Percentiles rank a stretch among this genome's conserved stretches.
phyloP scores from a whole-genome alignment of 37 sponge, comb jelly and placozoan species.

The Agelas oroides region DNA sequence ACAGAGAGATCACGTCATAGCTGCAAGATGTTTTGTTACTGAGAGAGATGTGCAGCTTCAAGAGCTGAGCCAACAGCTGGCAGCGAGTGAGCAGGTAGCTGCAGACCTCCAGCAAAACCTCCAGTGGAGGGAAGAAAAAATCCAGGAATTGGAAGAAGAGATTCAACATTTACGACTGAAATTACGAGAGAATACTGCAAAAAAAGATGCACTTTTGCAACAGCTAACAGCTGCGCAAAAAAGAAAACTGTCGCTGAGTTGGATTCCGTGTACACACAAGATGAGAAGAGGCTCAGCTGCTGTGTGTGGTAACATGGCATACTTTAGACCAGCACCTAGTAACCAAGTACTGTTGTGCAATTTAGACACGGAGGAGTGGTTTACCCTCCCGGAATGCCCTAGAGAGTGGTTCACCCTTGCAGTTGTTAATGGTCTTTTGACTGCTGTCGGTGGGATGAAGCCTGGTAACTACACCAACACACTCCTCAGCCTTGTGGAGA shows the following conservation, averaged over 20 bases:
- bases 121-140: no score
- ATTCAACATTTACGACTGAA: no score
- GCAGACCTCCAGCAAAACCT: no score
- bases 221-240: no score
- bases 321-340: not conserved
- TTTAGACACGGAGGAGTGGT: constrained; percentile 2
- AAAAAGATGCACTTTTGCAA: no score
- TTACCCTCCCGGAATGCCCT: constrained; percentile 6
- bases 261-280: not conserved
- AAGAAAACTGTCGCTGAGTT: not conserved
- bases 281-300: not conserved
- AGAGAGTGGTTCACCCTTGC: not conserved
- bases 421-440: not conserved
- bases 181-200: no score
- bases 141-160: no score
- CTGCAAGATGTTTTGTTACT: no score
- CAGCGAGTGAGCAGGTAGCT: no score
- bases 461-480: not conserved
- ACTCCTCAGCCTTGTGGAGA: constrained; percentile 2
- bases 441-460: constrained; percentile 14
- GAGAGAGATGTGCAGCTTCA: no score
- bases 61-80: no score
- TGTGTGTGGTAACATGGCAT: not conserved
- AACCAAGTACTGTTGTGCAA: constrained; percentile 1
- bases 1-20: no score